Evolutionary conservation across 1,140 invertebrate genomes (phyloP), one percentile per base, ranked within the genome.

Genomic region (Heterodera schachtii): DNA sequence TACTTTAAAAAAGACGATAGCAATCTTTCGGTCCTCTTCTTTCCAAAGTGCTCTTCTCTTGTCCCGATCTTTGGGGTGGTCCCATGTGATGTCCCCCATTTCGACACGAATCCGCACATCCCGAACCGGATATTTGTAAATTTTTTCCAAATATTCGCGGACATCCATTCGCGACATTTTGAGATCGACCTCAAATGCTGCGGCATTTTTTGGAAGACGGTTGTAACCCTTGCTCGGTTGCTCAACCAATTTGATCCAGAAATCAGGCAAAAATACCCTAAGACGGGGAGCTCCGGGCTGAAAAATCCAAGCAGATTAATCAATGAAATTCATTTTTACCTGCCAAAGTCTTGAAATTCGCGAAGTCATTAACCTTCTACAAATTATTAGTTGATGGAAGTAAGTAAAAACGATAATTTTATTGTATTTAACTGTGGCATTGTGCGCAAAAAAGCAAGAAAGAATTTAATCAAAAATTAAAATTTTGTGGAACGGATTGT

Each of bases 1-100:
- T 11, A 80, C 81, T 31, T 80, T 83, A 78, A 89, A 84, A 77
- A 86, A 90, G 3, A 89, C 89, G 64, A 81, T 86, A 41, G 88
- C 88, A 66, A 82, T 80, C 79, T 89, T 89, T 75, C 86, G 86
- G 70, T 89, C 89, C 11, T 89, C 87, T 11, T 89, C 88, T 66
- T 90, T 89, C 87, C 89, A 89, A 49, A 88, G 71, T 11, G 88
- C 88, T 70, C 75, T 83, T 44, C 85, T 79, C 60, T 87, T 82
- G 46, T 75, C 64, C 43, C 79, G 41, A 75, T 89, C 87, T 11
- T 67, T 19, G 11, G 82, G 83, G 21, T 81, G 41, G 52, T 84
- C 80, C 77, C 81, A 89, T 52, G 46, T 81, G 75, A 89, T 90
- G 13, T 90, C 82, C 3, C 88, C 89, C 83, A 85, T 52, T 16